phyloP scores from a whole-genome alignment of 2,888 invertebrate species.

The Metellina segmentata region DNA sequence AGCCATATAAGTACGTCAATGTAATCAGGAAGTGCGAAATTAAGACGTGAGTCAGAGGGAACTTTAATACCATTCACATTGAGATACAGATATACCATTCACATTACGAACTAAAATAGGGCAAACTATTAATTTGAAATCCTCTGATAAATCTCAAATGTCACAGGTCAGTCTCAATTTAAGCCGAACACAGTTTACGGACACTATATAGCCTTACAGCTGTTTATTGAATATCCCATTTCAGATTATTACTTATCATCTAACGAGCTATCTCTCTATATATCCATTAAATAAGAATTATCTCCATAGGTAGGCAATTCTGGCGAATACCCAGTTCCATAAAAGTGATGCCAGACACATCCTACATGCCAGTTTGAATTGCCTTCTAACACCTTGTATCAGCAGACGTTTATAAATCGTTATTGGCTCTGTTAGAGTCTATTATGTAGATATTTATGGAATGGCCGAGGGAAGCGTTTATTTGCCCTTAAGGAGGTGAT shows the following conservation, averaged over 20 bases:
- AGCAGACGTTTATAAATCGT: not conserved
- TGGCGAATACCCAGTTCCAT: not conserved
- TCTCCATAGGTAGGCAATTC: not conserved
- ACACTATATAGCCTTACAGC: not conserved
- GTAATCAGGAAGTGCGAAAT: too few species aligned
- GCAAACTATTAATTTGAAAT: too few species aligned
- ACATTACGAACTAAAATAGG: too few species aligned
- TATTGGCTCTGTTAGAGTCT: not conserved
- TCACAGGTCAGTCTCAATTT: too few species aligned
- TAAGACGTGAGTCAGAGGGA: too few species aligned
- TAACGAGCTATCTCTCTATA: not conserved
- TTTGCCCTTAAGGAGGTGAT: not conserved
- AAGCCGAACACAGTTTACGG: too few species aligned
- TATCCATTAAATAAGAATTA: not conserved
- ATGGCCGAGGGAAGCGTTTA: not conserved
- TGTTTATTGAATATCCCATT: not conserved
- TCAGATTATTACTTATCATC: not conserved
- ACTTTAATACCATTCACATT: too few species aligned
- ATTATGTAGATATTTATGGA: slow-evolving; percentile 1
- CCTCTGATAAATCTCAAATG: too few species aligned
- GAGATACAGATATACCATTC: too few species aligned
- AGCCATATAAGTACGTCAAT: too few species aligned
- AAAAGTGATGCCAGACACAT: not conserved
- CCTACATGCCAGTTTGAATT: not conserved
- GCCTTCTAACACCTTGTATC: not conserved